A percentile compares a stretch with the other conserved stretches of the same genome.
Evolutionary conservation across 2,888 invertebrate species (phyloP).

Genomic region (Saturnia pavonia): DNA sequence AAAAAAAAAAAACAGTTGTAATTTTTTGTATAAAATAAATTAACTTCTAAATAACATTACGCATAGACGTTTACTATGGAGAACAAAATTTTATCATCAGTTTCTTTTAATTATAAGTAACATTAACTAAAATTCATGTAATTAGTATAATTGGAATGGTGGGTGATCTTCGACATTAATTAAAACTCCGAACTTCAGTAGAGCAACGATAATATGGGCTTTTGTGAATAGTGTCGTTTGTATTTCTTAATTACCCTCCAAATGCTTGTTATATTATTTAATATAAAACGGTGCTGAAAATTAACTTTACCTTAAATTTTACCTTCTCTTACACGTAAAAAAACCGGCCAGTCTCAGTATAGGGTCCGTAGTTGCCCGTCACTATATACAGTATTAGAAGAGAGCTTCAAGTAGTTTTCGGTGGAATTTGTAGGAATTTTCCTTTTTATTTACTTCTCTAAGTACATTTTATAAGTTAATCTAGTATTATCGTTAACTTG

Average conservation of each 20-base stretch:
- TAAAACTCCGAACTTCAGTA: slow-evolving; percentile 56
- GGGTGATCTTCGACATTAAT: slow-evolving; percentile 56
- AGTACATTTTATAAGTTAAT: too few species aligned
- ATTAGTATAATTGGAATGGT: slow-evolving; percentile 43
- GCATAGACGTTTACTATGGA: neutral
- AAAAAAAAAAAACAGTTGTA: too few species aligned
- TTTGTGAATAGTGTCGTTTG: slow-evolving; percentile 49
- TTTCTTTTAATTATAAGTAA: slow-evolving; percentile 24
- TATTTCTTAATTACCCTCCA: slow-evolving; percentile 57
- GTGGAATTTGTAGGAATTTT: too few species aligned
- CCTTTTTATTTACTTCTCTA: too few species aligned
- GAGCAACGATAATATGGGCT: slow-evolving; percentile 49
- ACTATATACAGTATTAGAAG: too few species aligned
- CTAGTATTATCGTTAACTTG: too few species aligned
- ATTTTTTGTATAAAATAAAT: neutral
- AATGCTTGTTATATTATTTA: slow-evolving; percentile 64
- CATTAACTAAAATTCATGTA: slow-evolving; percentile 37
- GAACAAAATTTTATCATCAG: neutral
- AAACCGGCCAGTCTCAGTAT: too few species aligned
- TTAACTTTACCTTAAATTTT: neutral
- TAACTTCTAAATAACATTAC: neutral
- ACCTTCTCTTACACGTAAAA: neutral
- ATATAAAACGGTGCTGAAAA: slow-evolving; percentile 26
- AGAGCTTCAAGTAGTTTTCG: too few species aligned
- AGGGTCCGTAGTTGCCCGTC: too few species aligned